Percentiles rank a stretch among this genome's conserved stretches.
Conservation (phyloP, 2,888 invertebrate species). For the Elysia crispata region DNA sequence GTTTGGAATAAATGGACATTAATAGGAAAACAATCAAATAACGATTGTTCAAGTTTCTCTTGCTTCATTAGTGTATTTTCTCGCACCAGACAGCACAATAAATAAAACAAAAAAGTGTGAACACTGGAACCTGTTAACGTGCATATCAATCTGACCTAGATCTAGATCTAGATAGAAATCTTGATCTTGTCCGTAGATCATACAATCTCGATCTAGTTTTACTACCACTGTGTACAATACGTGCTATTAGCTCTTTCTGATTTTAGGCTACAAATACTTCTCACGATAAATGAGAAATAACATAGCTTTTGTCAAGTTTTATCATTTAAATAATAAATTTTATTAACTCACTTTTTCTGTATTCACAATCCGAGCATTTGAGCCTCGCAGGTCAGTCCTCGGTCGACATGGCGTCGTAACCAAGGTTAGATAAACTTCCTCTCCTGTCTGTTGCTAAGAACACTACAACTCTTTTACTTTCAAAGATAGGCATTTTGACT, state of each 20-base stretch:
- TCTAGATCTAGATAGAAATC: background rate
- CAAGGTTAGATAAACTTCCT: conserved; percentile 30
- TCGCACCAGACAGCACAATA: background rate
- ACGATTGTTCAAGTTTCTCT: no score
- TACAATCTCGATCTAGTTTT: background rate
- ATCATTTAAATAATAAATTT: background rate
- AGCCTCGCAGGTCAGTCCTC: conserved; percentile 11
- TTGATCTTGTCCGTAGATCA: background rate
- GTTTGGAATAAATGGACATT: no score
- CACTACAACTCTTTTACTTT: conserved; percentile 14
- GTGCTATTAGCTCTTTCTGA: no score
- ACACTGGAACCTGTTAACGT: background rate
- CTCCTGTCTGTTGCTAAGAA: conserved; percentile 21
- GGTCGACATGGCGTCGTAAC: conserved; percentile 33
- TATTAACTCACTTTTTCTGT: no score
- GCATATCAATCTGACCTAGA: background rate
- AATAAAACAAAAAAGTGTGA: background rate
- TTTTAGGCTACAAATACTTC: no score
- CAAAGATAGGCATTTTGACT: no score
- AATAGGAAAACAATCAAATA: no score
- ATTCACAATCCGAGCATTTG: background rate
- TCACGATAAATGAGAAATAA: background rate
- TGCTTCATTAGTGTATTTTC: no score
- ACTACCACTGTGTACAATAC: no score
- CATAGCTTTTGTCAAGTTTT: background rate